These are phyloP conservation scores for Hippocampus abdominalis DNA, from an alignment of 2,113 vertebrate genomes.

Conservation along the genomic window DNA sequence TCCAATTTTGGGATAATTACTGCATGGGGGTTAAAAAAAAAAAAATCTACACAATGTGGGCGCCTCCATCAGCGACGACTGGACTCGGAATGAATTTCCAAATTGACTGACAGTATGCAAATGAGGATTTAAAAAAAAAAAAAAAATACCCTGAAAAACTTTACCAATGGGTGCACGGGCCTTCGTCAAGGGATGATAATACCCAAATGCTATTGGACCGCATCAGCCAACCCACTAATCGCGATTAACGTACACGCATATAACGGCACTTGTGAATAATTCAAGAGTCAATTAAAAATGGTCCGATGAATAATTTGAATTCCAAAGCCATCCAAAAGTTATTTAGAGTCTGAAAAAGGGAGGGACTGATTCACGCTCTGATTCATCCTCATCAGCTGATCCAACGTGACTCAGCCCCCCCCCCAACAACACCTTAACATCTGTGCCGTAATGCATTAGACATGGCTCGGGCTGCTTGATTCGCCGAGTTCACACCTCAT, in stretches of 20 bases:
- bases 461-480: background rate
- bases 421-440: constrained; percentile 6
- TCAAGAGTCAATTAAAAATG: background rate
- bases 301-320: background rate
- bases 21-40: too few relatives aligned
- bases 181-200: too few relatives aligned
- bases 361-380: constrained; percentile 3
- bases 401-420: background rate
- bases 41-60: too few relatives aligned
- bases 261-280: background rate
- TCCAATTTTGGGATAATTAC: too few relatives aligned
- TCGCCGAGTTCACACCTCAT: background rate
- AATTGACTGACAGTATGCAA: too few relatives aligned
- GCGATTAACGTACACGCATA: background rate
- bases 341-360: background rate
- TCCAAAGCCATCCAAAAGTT: background rate
- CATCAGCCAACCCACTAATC: background rate
- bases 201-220: too few relatives aligned
- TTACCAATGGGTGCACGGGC: too few relatives aligned
- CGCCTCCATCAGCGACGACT: too few relatives aligned
- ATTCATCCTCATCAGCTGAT: constrained; percentile 7
- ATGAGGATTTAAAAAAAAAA: too few relatives aligned
- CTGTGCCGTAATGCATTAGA: background rate
- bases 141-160: too few relatives aligned
- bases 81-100: too few relatives aligned